phyloP scores from a whole-genome alignment of 2,888 invertebrate genomes.

The Alsophila aescularia region DNA sequence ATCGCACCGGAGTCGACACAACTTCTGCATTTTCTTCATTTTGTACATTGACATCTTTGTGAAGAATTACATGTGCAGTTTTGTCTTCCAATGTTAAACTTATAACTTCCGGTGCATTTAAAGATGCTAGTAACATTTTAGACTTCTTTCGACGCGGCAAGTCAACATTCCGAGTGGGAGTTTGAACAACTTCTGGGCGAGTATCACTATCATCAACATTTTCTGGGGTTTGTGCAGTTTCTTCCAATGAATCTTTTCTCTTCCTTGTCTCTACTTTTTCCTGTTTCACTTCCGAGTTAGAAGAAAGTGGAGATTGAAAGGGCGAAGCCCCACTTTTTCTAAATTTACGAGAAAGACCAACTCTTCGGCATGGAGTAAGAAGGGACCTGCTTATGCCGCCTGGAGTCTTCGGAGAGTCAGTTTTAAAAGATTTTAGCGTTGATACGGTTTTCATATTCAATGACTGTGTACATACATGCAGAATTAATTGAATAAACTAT shows the following conservation, averaged over 20 bases:
- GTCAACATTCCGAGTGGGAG: conserved; percentile 55
- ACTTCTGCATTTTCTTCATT: conserved; percentile 5
- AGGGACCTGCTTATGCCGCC: conserved; percentile 81
- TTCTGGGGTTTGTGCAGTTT: conserved; percentile 27
- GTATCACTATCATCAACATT: conserved; percentile 16
- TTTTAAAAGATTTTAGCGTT: conserved; percentile 48
- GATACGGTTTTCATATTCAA: conserved; percentile 60
- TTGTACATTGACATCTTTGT: not conserved
- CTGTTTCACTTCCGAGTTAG: conserved; percentile 39
- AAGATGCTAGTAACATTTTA: conserved; percentile 51
- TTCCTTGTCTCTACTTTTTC: conserved; percentile 52
- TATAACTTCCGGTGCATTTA: conserved; percentile 22
- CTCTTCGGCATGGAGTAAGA: conserved; percentile 80
- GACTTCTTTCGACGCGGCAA: conserved; percentile 61
- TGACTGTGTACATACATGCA: too few relatives aligned
- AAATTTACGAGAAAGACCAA: conserved; percentile 80
- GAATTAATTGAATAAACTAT: too few relatives aligned
- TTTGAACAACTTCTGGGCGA: conserved; percentile 39
- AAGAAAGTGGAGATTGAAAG: conserved; percentile 68
- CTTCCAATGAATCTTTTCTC: conserved; percentile 50
- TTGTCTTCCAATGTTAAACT: not conserved
- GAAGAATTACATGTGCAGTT: too few relatives aligned
- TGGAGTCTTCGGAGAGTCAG: conserved; percentile 73
- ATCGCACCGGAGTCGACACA: conserved; percentile 11
- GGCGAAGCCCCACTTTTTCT: conserved; percentile 66